Evolutionary conservation across 2,113 vertebrate species (phyloP), one percentile per base, ranked within the genome.

Genomic region (Aleadryas rufinucha): DNA sequence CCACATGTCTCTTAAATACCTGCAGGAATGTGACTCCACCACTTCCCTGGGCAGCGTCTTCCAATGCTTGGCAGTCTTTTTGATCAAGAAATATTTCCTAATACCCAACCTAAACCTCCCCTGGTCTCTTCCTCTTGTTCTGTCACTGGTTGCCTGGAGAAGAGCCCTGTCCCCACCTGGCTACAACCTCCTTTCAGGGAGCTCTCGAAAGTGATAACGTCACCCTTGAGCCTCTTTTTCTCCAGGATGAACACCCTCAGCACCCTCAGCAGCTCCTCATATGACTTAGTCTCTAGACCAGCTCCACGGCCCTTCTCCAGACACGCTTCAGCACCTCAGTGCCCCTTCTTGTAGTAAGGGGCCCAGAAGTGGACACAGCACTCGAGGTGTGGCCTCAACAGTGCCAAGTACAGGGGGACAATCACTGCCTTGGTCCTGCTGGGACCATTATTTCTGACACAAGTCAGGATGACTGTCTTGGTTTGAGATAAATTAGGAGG

Each of bases 81-180:
- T 47, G 16, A 30, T 15, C 16, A 54, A 60, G 10, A 42, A 69
- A 13, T 22, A 19, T 47, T 69, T 69, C 49, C 30, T 75, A 17
- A 60, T n/a, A 74, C 11, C 54, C 18, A 35, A 4, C 8, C 17
- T 54, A 52, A 69, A 35, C 12, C 21, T 47, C n/a, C 22, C 27
- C 24, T n/a, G 7, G 17, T 41, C 26, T 54, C 39, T 39, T 60
- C 16, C 6, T n/a, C 39, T 68, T 35, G 30, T 53, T 39, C 12
- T 54, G 26, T 41, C 0, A 0, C n/a, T 68, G 10, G 6, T 22
- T 35, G 31, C 9, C 4, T n/a, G n/a, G 42, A 60, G 39, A 52
- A 45, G 20, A 47, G 13, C 11, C 7, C 0, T 0, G 11, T 52
- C 16, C 5, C 6, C n/a, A 56, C 21, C 26, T 13, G 26, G 35